Evolutionary conservation across 2,113 vertebrate species (phyloP).

Genomic region (Gymnorhina tibicen): DNA sequence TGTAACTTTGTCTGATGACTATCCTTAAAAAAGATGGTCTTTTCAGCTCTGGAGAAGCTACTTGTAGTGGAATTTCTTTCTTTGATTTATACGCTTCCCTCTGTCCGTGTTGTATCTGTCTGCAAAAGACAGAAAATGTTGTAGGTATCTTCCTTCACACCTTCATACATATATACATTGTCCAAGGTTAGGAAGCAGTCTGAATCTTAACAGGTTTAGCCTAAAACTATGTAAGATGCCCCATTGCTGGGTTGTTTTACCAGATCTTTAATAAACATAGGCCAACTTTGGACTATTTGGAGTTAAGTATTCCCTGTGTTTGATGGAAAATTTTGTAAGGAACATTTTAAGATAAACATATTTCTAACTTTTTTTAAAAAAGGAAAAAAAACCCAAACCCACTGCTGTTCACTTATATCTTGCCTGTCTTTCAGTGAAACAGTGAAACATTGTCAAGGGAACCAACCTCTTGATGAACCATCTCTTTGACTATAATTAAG

Average conservation of each 20-base stretch:
- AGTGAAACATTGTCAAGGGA: neutral
- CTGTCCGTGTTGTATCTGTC: neutral
- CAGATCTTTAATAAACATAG: neutral
- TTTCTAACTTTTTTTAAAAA: neutral
- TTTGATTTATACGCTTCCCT: neutral
- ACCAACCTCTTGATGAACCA: neutral
- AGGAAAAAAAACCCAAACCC: fast-evolving
- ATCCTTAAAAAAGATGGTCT: neutral
- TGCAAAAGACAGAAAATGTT: neutral
- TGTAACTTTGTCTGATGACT: neutral
- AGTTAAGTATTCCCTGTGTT: neutral
- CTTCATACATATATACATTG: neutral
- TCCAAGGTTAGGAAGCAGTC: neutral
- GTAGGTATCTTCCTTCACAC: neutral
- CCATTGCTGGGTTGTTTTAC: neutral
- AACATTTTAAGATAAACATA: neutral
- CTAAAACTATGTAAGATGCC: neutral
- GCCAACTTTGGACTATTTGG: neutral
- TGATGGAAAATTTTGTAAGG: neutral
- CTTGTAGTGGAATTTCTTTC: neutral
- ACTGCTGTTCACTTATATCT: neutral
- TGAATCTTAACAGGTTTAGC: neutral
- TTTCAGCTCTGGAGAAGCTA: neutral
- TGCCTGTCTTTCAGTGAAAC: neutral
- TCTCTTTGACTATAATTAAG: neutral